These are phyloP conservation scores for Tetramorium parvispinum DNA, from an alignment of 1,140 invertebrate species.

Conservation along the genomic window DNA sequence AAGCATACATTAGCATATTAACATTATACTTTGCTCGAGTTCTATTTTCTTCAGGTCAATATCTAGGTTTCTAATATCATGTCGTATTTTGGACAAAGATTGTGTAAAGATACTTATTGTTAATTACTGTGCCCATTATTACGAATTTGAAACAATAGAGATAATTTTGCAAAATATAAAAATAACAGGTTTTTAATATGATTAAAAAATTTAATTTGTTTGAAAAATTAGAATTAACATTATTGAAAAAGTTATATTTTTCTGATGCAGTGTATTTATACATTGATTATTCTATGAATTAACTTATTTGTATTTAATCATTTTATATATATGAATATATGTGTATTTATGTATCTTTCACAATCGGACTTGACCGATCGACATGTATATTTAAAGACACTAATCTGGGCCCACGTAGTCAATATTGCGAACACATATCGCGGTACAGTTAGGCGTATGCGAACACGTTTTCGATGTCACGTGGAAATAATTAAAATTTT, in stretches of 20 bases:
- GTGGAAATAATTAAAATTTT: neutral
- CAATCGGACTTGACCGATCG: neutral
- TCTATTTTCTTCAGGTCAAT: neutral
- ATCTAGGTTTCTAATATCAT: neutral
- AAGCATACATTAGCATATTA: slow-evolving; percentile 5
- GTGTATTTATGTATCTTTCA: neutral
- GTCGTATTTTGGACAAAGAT: neutral
- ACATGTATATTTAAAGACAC: slow-evolving; percentile 18
- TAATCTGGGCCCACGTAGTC: slow-evolving; percentile 58
- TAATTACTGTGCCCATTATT: neutral
- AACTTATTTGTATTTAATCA: too few relatives aligned
- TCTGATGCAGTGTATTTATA: neutral
- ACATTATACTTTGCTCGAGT: neutral
- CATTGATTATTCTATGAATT: neutral
- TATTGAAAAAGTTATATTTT: neutral
- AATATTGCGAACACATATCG: slow-evolving; percentile 74
- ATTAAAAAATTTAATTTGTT: neutral
- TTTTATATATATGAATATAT: neutral
- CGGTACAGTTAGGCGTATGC: slow-evolving; percentile 73
- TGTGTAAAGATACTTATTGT: too few relatives aligned
- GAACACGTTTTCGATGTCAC: neutral
- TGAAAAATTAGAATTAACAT: neutral
- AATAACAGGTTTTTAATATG: neutral
- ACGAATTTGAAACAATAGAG: neutral
- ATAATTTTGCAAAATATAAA: neutral